phyloP scores from a whole-genome alignment of 2,113 vertebrate species.

The Panthera leo region DNA sequence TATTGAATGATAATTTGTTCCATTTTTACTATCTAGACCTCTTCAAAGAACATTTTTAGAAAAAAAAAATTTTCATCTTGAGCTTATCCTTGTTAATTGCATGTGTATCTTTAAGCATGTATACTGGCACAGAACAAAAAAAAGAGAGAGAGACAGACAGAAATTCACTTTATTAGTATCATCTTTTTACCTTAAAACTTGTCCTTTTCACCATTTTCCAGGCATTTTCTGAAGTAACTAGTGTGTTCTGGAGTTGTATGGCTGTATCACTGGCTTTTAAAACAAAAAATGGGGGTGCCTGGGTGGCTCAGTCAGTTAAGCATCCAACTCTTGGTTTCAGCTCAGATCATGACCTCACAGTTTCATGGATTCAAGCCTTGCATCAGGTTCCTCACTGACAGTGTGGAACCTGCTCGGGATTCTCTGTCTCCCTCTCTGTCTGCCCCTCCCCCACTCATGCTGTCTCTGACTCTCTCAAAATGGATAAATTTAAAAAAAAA shows the following conservation, averaged over 20 bases:
- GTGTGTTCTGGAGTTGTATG: neutral
- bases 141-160: neutral
- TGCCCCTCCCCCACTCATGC: no score
- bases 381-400: no score
- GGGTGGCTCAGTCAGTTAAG: no score
- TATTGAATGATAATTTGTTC: conserved; percentile 24
- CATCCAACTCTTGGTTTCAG: no score
- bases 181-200: neutral
- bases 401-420: no score
- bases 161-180: neutral
- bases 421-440: no score
- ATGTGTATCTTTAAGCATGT: neutral
- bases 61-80: neutral
- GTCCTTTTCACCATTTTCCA: neutral
- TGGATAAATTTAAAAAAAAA: no score
- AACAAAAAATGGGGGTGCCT: neutral
- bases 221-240: neutral
- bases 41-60: neutral
- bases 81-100: neutral
- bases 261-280: neutral
- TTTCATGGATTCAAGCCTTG: no score
- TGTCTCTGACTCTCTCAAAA: no score
- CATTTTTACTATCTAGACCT: neutral
- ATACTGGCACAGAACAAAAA: neutral
- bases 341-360: no score